Conservation (phyloP, 2,888 invertebrate genomes). For the Stramonita haemastoma region DNA sequence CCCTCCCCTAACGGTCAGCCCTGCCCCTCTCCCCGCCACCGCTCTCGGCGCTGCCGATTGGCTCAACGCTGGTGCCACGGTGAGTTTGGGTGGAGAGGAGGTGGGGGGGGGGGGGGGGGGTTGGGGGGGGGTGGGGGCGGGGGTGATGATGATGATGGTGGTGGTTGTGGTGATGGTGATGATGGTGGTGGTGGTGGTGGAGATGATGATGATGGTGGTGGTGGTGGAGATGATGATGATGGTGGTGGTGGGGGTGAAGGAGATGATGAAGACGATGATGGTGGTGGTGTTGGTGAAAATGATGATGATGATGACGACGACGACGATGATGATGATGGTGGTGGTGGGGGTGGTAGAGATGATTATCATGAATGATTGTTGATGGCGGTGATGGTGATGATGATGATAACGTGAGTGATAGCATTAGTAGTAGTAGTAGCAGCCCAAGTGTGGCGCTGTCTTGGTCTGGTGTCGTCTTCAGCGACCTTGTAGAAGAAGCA, state of each 20-base stretch:
- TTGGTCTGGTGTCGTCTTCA: not conserved
- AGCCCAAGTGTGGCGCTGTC: not conserved
- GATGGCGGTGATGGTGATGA: not conserved
- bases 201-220: not conserved
- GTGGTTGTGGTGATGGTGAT: no score
- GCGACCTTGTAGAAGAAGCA: not conserved
- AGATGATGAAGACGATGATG: not conserved
- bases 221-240: not conserved
- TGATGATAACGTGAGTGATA: not conserved
- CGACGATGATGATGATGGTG: not conserved
- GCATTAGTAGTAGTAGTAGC: not conserved
- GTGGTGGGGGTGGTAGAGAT: not conserved
- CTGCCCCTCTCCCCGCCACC: slow-evolving; percentile 60
- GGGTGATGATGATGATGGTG: no score
- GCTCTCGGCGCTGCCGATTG: slow-evolving; percentile 62
- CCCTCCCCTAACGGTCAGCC: slow-evolving; percentile 61
- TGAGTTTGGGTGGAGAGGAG: slow-evolving; percentile 27
- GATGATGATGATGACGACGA: not conserved
- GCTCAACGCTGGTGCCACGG: slow-evolving; percentile 57
- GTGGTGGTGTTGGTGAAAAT: not conserved
- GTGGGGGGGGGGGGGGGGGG: no score
- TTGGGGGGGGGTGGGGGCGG: no score
- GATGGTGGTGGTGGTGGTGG: no score
- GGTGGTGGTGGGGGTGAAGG: not conserved
- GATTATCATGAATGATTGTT: not conserved